Base-by-base conservation (phyloP, 2,888 invertebrate genomes). In the Hirtodrosophila duncani region DNA sequence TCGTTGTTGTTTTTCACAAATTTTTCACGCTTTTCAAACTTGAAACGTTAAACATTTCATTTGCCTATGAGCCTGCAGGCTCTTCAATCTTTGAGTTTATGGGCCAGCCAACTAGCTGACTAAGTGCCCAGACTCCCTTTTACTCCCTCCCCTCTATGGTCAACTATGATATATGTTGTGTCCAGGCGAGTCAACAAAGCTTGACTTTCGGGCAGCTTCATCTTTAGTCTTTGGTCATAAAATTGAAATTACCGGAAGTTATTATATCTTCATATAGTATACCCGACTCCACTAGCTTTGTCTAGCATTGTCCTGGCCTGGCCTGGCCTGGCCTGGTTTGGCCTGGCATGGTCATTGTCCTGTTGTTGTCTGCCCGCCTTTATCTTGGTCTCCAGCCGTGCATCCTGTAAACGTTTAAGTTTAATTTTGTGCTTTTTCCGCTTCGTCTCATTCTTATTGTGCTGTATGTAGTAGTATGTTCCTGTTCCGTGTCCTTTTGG, bases 351-450 rank as follows among this genome's bases (percentile, higher is more conserved):
- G 33, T 31, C 48, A 50, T 51, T 64, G 60, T 63, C 63, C 77
- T 53, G 21, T 56, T 30, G 29, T 21, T 45, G 39, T 56, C 27
- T 43, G n/a, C 27, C 52, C 23, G 46, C 34, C 21, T 39, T 16
- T 34, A 5, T 27, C 44, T 46, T 29, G 52, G 58, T 14, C 58
- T 75, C 65, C 72, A 78, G 63, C 63, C 67, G 79, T 72, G 63
- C 65, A 83, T 84, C 81, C 82, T 82, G 81, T 71, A 78, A 56
- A 60, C 84, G 81, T 84, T 85, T 84, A 85, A 79, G 77, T 83
- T 84, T 84, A 85, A 85, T 85, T 83, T 81, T 83, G 59, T 78
- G 83, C 82, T 83, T 84, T 84, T 84, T 84, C 83, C 85, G 84
- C 84, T 82, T 80, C 69, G 84, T 65, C 78, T 83, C 72, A 64